phyloP scores from a whole-genome alignment of 2,113 vertebrate genomes.

The Azemiops feae region DNA sequence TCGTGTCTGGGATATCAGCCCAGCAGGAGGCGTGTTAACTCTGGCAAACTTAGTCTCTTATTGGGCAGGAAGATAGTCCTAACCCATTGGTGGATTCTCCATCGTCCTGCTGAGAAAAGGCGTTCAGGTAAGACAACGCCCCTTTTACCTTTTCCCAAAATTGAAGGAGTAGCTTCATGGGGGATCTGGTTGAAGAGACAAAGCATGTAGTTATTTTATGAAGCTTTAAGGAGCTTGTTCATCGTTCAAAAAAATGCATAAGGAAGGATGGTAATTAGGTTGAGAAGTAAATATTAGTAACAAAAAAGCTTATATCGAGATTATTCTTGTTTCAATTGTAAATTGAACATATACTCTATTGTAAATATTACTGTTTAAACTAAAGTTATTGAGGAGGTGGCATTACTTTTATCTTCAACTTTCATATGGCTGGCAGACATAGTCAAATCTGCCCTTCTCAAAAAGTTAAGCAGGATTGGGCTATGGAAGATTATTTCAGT shows the following conservation, averaged over 20 bases:
- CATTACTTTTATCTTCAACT: neutral
- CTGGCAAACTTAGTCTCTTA: too few relatives aligned
- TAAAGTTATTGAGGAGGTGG: neutral
- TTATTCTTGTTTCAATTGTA: neutral
- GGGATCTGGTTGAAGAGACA: neutral
- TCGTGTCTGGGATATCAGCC: too few relatives aligned
- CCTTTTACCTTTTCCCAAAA: neutral
- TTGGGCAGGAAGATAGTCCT: too few relatives aligned
- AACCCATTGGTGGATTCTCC: too few relatives aligned
- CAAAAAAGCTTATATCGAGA: neutral
- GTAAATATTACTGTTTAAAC: neutral
- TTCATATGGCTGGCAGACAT: neutral
- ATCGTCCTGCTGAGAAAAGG: too few relatives aligned
- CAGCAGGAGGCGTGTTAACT: too few relatives aligned
- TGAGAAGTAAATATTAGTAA: neutral
- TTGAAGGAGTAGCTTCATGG: neutral
- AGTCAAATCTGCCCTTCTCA: neutral
- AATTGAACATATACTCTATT: neutral
- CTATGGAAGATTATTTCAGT: too few relatives aligned
- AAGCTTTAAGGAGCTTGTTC: neutral
- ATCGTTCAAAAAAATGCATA: neutral
- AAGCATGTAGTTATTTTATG: neutral
- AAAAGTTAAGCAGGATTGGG: neutral
- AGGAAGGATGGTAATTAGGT: neutral
- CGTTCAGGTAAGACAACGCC: too few relatives aligned